phyloP scores from a whole-genome alignment of 2,888 invertebrate genomes.

The Tetranychus piercei region DNA sequence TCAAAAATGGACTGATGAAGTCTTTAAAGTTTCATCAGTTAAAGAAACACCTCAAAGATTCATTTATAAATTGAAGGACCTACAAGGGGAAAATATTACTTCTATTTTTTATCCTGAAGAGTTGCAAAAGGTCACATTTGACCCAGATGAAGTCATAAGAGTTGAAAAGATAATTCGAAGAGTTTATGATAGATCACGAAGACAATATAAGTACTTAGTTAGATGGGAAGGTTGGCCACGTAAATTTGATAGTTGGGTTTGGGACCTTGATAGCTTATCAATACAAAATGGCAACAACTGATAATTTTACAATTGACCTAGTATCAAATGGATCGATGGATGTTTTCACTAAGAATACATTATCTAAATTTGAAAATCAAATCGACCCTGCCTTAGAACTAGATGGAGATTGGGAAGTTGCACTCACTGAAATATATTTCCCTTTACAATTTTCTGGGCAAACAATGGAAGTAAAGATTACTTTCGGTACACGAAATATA shows the following conservation, averaged over 20 bases:
- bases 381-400: background rate
- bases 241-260: background rate
- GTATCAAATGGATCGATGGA: background rate
- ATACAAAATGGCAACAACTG: background rate
- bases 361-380: background rate
- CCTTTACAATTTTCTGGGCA: no score
- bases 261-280: background rate
- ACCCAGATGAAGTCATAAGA: background rate
- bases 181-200: background rate
- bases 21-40: background rate
- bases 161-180: background rate
- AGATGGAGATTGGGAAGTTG: background rate
- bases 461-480: no score
- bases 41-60: background rate
- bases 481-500: no score
- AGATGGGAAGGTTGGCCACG: background rate
- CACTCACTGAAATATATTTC: no score
- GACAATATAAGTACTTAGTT: background rate
- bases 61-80: background rate
- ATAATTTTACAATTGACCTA: background rate
- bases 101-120: slow-evolving; percentile 1
- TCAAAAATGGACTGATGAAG: background rate
- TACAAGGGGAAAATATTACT: background rate
- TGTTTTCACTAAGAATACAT: background rate
- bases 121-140: background rate